phyloP scores from a whole-genome alignment of 2,888 invertebrate genomes.

The Brenthis daphne region DNA sequence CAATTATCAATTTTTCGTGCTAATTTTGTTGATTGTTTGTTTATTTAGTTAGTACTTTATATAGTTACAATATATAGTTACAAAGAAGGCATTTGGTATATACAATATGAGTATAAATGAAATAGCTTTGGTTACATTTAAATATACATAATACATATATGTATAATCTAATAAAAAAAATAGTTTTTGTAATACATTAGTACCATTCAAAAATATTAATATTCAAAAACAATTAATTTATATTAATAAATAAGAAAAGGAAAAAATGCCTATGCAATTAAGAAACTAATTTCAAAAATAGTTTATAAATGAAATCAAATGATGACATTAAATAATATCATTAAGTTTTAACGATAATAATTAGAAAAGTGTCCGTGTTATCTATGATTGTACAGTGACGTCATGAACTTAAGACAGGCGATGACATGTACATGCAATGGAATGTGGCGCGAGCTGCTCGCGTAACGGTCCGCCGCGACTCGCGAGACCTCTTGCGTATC shows the following conservation, averaged over 20 bases:
- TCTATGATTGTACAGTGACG: slow-evolving; percentile 47
- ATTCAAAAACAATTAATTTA: too few species aligned
- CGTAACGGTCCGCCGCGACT: slow-evolving; percentile 59
- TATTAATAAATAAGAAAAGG: too few species aligned
- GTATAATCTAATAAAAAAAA: too few species aligned
- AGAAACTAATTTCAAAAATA: too few species aligned
- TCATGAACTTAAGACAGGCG: slow-evolving; percentile 46
- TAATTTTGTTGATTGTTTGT: slow-evolving; percentile 37
- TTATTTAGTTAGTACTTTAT: slow-evolving; percentile 30
- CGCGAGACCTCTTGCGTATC: slow-evolving; percentile 46
- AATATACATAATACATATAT: too few species aligned
- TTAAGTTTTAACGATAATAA: slow-evolving; percentile 18
- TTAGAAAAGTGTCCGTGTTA: slow-evolving; percentile 41
- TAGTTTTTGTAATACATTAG: too few species aligned
- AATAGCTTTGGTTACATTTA: too few species aligned
- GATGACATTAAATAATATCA: too few species aligned
- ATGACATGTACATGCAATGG: slow-evolving; percentile 52
- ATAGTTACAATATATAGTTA: neutral
- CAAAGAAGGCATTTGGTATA: neutral
- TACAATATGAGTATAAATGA: neutral
- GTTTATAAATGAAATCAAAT: neutral
- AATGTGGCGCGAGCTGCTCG: slow-evolving; percentile 46
- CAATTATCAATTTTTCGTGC: slow-evolving; percentile 40
- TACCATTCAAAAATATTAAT: too few species aligned
- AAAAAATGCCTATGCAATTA: too few species aligned